Percentiles rank a stretch among this genome's conserved stretches.
These are phyloP conservation scores for Brachyalestes nurse DNA, from an alignment of 2,797 vertebrate species.

Conservation along the genomic window DNA sequence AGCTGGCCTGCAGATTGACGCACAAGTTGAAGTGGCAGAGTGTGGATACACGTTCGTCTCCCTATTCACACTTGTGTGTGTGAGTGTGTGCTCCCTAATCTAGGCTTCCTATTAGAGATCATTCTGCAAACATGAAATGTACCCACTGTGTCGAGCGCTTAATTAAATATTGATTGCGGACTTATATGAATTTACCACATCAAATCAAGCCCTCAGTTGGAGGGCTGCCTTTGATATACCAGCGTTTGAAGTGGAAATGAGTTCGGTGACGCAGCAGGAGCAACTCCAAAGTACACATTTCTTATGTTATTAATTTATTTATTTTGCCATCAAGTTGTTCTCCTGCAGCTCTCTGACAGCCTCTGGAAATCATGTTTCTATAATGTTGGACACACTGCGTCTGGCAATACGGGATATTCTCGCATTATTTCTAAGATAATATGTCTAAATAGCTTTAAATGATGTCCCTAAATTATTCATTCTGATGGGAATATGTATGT, in stretches of 20 bases:
- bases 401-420: constrained; percentile 41
- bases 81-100: constrained; percentile 56
- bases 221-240: constrained; percentile 69
- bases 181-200: constrained; percentile 78
- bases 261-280: constrained; percentile 66
- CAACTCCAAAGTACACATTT: constrained; percentile 66
- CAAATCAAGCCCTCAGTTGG: constrained; percentile 70
- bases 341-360: constrained; percentile 51
- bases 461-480: constrained; percentile 41
- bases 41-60: neutral
- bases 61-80: neutral
- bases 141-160: constrained; percentile 73
- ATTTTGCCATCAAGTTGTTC: constrained; percentile 73
- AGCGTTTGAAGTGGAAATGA: constrained; percentile 79
- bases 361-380: constrained; percentile 54
- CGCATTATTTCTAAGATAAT: neutral
- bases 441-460: constrained; percentile 18
- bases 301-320: constrained; percentile 76
- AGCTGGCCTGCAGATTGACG: constrained; percentile 1
- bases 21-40: constrained; percentile 16
- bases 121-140: constrained; percentile 72
- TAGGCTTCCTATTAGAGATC: constrained; percentile 69
- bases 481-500: constrained; percentile 44
- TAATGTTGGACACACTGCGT: constrained; percentile 53
- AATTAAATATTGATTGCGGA: constrained; percentile 81